A percentile compares a stretch with the other conserved stretches of the same genome.
These are phyloP conservation scores for Capitella teleta DNA, from an alignment of 1,140 invertebrate genomes.

Conservation along the genomic window DNA sequence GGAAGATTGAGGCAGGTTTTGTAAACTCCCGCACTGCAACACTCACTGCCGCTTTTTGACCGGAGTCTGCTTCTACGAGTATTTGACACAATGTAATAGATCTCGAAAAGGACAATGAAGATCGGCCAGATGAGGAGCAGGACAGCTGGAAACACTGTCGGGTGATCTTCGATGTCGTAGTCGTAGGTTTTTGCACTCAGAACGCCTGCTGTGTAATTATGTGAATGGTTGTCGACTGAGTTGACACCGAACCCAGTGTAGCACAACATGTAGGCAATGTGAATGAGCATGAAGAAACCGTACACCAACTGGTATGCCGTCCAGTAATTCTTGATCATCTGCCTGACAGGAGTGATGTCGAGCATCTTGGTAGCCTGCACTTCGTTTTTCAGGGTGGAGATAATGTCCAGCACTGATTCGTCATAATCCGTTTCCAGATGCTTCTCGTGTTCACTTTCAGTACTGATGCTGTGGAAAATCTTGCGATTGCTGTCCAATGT, in stretches of 20 bases:
- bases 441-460: too few relatives aligned
- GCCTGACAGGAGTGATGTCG: slow-evolving; percentile 10
- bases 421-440: too few relatives aligned
- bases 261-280: slow-evolving; percentile 12
- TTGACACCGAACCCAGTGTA: not conserved
- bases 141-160: not conserved
- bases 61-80: not conserved
- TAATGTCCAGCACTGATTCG: slow-evolving; percentile 6
- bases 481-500: too few relatives aligned
- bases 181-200: not conserved
- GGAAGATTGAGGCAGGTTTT: not conserved
- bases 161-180: not conserved
- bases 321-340: slow-evolving; percentile 11
- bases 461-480: too few relatives aligned
- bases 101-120: not conserved
- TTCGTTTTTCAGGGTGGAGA: slow-evolving; percentile 4
- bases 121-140: not conserved
- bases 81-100: not conserved
- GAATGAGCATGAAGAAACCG: slow-evolving; percentile 7
- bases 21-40: not conserved
- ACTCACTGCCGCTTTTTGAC: not conserved
- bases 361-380: slow-evolving; percentile 11
- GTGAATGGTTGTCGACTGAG: too few relatives aligned
- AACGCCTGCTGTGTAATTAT: not conserved
- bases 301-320: slow-evolving; percentile 13